Evolutionary conservation across 2,113 vertebrate genomes (phyloP), one percentile per base, ranked within the genome.

Genomic region (Cavia porcellus): DNA sequence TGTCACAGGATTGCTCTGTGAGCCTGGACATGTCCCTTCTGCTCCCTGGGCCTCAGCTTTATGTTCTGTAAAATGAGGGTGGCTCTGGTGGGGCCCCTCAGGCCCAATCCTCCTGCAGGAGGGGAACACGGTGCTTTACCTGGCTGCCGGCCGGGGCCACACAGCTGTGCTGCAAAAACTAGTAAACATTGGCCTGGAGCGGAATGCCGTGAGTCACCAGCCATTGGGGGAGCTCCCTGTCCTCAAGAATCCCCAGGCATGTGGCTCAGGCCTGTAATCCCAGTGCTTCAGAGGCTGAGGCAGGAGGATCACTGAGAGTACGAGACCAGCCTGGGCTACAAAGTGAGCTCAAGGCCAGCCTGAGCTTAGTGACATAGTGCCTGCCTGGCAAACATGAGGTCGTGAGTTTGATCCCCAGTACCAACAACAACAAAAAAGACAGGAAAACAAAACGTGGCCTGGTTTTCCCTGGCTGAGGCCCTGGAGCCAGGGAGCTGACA

Each of bases 121-220:
- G 84, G 98, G 99, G 96, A 99, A 99, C 96, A 99, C 99, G 0
- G 99, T 99, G 2, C 94, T 99, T 57, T 99, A 99, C 97, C 98
- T 99, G 86, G 99, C 99, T 83, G 99, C 99, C 0, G 98, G 97
- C 96, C 98, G 96, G 9, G 99, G 99, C 7, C 99, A 99, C 42
- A 20, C 95, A 3, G 97, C 98, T 0, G 98, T 99, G 82, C 97
- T 99, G 55, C 98, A 98, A 97, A 99, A 98, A 97, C 98, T 99
- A 1, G 20, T 99, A 90, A 99, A 99, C 77, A 97, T 98, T 0
- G 98, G 98, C 95, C 97, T 99, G 59, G 98, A 98, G 47, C 95
- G 94, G 94, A 99, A 99, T 45, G 64, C 4, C 9, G 99, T 99
- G 96, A 99, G 99, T 98, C 52, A 1, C 4, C 24, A 15, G 7